phyloP scores from a whole-genome alignment of 2,888 invertebrate genomes.

The Eupithecia vulgata region DNA sequence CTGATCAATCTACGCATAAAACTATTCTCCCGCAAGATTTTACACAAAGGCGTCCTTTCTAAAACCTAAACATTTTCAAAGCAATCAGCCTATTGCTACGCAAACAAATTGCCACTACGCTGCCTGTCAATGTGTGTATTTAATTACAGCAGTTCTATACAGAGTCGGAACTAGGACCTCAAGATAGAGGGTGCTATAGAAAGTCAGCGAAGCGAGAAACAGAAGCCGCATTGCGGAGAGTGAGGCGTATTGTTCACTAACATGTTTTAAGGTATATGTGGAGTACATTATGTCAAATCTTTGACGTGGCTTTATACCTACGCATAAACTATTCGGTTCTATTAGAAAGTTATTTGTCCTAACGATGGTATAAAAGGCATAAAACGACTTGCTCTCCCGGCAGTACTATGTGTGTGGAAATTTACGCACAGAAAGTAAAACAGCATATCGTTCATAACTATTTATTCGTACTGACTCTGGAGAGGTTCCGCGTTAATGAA shows the following conservation, averaged over 20 bases:
- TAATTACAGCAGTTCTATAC: conserved; percentile 25
- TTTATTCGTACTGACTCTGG: no score
- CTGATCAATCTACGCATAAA: not conserved
- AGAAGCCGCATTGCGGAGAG: not conserved
- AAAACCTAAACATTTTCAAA: not conserved
- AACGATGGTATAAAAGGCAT: not conserved
- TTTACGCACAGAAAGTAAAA: no score
- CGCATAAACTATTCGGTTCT: not conserved
- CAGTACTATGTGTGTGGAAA: no score
- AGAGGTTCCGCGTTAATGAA: no score
- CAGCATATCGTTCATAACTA: no score
- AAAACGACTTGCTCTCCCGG: not conserved
- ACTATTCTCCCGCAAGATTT: not conserved
- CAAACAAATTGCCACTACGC: conserved; percentile 8
- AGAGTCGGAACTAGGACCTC: conserved; percentile 17
- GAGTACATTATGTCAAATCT: not conserved
- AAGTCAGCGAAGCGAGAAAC: not conserved
- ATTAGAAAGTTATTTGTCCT: not conserved
- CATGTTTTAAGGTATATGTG: not conserved
- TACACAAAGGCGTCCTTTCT: not conserved
- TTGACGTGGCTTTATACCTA: not conserved
- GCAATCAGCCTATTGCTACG: conserved; percentile 7
- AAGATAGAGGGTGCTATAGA: not conserved
- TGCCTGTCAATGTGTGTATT: conserved; percentile 20
- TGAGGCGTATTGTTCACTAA: not conserved